Evolutionary conservation across 2,797 vertebrate genomes (phyloP).

Genomic region (Amblyopsis hoosieri): DNA sequence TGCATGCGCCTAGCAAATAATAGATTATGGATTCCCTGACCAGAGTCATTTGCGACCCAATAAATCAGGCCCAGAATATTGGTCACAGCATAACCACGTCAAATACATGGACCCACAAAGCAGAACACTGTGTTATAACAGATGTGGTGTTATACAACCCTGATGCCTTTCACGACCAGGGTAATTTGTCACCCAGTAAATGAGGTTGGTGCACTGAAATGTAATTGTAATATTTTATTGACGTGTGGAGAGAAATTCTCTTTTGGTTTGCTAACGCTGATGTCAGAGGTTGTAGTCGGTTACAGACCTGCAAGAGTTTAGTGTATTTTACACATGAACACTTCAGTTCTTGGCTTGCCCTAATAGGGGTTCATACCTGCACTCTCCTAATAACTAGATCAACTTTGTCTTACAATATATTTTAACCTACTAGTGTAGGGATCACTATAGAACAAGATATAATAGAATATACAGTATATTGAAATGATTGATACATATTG

Average conservation of each 20-base stretch:
- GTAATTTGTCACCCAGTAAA: neutral
- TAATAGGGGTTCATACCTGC: neutral
- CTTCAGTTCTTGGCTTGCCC: no score
- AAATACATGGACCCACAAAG: neutral
- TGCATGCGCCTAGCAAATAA: conserved; percentile 1
- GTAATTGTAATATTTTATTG: neutral
- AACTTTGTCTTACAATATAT: no score
- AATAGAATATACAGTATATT: no score
- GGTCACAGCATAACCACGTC: neutral
- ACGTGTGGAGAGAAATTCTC: neutral
- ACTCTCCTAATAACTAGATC: neutral
- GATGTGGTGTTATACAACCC: neutral
- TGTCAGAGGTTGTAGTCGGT: neutral
- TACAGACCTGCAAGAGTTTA: no score
- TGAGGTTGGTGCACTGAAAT: neutral
- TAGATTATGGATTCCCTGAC: conserved; percentile 34
- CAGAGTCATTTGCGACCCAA: conserved; percentile 19
- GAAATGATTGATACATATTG: no score
- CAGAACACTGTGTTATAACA: neutral
- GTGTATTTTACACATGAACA: no score
- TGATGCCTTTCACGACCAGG: neutral
- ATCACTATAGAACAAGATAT: no score
- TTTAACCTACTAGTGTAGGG: no score
- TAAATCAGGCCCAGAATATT: conserved; percentile 23
- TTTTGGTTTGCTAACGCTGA: neutral